Base-by-base conservation (phyloP, 1,140 invertebrate species). In the Drosophila paulistorum region DNA sequence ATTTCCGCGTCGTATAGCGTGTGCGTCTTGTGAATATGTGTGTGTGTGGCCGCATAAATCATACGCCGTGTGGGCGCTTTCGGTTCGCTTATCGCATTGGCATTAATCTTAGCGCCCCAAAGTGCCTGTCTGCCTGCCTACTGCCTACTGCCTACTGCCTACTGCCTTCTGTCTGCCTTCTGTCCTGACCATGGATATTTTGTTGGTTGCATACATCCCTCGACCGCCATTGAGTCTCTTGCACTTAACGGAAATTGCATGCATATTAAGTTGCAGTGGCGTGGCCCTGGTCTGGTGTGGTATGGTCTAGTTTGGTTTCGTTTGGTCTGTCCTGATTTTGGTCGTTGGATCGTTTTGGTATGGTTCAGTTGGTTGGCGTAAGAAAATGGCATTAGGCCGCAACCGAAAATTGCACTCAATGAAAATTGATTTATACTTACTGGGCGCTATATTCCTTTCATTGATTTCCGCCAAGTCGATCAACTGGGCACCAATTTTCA, bases 401-500 rank as follows among this genome's bases (percentile, higher is more conserved):
- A 13, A 26, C 67, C 70, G 58, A 80, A 86, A 86, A 81, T 82
- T 87, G 76, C 77, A 80, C 81, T 81, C 73, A 57, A 51, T 83
- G 84, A 80, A 87, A 87, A 87, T 87, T 87, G 83, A 87, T 90
- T 82, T 86, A 74, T 90, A 91, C 79, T 93, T 94, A 93, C 96
- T 95, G 92, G 95, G 94, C 90, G 95, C 94, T 91, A 95, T 95
- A 77, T 95, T 94, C 86, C 95, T 94, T 82, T 94, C 94, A 57
- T 95, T 95, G 77, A 96, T 94, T 57, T 93, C 93, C 14, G 95
- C 94, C 35, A 98, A 92, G 92, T 97, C 95, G 37, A 98, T 95
- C 11, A 96, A 93, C 79, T 95, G 95, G 64, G 95, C 93, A 17
- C 96, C 97, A 68, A 98, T 97, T 93, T 97, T 97, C 45, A 98